Evolutionary conservation across 92 coral and sea anemone species (phyloP), one percentile per base, ranked within the genome.

Genomic region (Zoanthus solanderi): DNA sequence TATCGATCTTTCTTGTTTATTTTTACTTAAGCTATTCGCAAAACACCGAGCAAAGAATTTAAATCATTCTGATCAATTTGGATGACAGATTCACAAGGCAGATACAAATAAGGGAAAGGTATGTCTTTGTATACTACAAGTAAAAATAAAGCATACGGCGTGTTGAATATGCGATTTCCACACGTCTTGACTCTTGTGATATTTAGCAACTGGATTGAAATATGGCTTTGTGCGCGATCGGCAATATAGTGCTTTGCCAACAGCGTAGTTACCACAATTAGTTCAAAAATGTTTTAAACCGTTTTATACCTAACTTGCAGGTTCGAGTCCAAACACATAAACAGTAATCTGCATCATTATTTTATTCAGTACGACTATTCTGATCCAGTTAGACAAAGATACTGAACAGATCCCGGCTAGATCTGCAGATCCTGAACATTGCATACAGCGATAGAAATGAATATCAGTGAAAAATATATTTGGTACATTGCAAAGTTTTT

Each of bases 31-130:
- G 29, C 72, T 57, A 61, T 73, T 46, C 46, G 44, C 13, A 30
- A 53, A 13, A 63, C 9, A 63, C n/a, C 82, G 17, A 10, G 5
- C 73, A 46, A 78, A 65, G 72, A 78, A 79, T 60, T 79, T 60
- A 28, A 34, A 34, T 81, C 56, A 67, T 46, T 80, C 67, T 45
- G 47, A 28, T 65, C 74, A 46, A 23, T 14, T 81, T 45, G 57
- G 85, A 65, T 65, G 75, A 81, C 85, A 63, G 75, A 65, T 30
- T 45, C 60, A 50, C 84, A 80, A 65, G 45, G n/a, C 74, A 81
- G 67, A 54, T 71, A 44, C 75, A 81, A 42, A 79, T 79, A 60
- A 58, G 84, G 84, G n/a, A 61, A 45, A 81, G 75, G 85, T 81
- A 60, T 46, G 85, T 81, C 18, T 46, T 47, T 42, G 56, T 79